Conservation (phyloP, 1,140 invertebrate species). For the Zaprionus ornatus region DNA sequence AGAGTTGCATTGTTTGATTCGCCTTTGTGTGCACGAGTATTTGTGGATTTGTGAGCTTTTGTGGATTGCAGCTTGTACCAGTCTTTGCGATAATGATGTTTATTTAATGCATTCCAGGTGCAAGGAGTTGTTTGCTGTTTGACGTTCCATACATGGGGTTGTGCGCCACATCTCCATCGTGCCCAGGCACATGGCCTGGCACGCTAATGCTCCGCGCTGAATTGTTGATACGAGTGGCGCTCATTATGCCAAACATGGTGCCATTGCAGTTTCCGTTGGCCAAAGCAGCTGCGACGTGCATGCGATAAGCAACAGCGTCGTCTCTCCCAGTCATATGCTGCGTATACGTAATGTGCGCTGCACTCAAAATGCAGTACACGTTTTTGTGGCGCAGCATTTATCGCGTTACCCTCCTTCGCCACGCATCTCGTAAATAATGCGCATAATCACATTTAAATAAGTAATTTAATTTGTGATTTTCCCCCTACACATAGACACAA, state of each 20-base stretch:
- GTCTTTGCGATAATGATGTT: conserved; percentile 80
- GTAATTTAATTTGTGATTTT: conserved; percentile 81
- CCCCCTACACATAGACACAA: conserved; percentile 41
- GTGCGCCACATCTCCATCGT: conserved; percentile 32
- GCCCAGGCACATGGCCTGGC: conserved; percentile 11
- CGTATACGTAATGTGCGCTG: conserved; percentile 67
- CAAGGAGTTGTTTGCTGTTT: conserved; percentile 78
- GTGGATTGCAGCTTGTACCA: conserved; percentile 42
- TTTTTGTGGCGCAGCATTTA: conserved; percentile 73
- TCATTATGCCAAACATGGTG: conserved; percentile 75
- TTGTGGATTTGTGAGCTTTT: conserved; percentile 19
- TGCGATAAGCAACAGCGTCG: conserved; percentile 70
- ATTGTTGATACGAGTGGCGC: conserved; percentile 32
- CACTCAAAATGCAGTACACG: conserved; percentile 69
- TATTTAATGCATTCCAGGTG: conserved; percentile 81
- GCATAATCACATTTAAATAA: conserved; percentile 80
- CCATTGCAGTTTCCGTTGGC: conserved; percentile 56
- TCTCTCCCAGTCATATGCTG: conserved; percentile 69
- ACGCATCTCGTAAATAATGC: conserved; percentile 69
- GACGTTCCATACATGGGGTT: conserved; percentile 68
- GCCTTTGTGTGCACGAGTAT: conserved; percentile 15
- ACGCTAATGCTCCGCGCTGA: conserved; percentile 23
- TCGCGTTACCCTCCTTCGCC: conserved; percentile 30
- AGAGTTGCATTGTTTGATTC: conserved; percentile 42
- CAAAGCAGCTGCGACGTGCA: conserved; percentile 69